Evolutionary conservation across 2,797 vertebrate genomes (phyloP), one percentile per base, ranked within the genome.

Genomic region (Spea hammondii): DNA sequence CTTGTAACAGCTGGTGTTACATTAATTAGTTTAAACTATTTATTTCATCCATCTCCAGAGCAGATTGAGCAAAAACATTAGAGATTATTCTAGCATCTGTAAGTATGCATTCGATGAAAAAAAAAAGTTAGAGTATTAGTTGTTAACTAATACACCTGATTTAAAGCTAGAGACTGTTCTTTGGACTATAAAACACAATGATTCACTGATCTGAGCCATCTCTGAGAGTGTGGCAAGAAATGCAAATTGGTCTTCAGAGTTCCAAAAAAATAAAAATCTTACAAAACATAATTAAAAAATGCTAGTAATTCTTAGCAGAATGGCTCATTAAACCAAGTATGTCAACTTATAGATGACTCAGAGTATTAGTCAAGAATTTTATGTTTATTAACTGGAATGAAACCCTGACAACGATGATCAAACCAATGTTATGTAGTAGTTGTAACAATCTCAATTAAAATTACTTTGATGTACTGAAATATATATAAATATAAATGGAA

Each of bases 21-120:
- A 99, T 99, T 98, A 99, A 99, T 99, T 99, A 99, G 97, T 99
- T 99, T 99, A 99, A 98, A 99, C 96, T 98, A 99, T 99, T 99
- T 98, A 99, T 99, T 99, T 98, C 97, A 97, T 96, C 96, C 96
- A 98, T 98, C 97, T 97, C 97, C 95, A 93, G 95, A 99, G 97
- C 97, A 99, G 97, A 99, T 98, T 99, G 97, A 97, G 95, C 94
- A 96, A 98, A 99, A 99, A 98, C 97, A 99, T 99, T 97, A 96
- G 96, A 98, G 96, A 99, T 99, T 98, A 99, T 99, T 96, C 93
- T 92, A 98, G 96, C 97, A 99, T 99, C 97, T 99, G 97, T 96
- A 99, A 97, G 97, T 96, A 94, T 95, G 95, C 95, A 95, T 96
- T 94, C 93, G 92, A 82, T 91, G 93, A 94, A 72, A 62, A 62